A percentile compares a stretch with the other conserved stretches of the same genome.
Evolutionary conservation across 2,888 invertebrate species (phyloP).

Genomic region (Limulus polyphemus): DNA sequence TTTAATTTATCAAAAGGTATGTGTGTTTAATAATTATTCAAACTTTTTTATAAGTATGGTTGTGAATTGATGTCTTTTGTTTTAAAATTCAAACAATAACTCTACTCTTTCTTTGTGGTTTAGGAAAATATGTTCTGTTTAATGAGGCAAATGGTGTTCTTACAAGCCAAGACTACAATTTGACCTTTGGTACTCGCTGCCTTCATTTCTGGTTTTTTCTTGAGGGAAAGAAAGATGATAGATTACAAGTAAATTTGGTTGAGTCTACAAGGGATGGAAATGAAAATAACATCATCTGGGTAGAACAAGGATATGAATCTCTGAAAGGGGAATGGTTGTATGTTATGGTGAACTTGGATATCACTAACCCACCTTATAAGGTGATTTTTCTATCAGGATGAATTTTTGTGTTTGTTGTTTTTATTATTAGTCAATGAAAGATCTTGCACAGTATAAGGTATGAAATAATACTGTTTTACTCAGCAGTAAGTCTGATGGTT

Average conservation of each 20-base stretch:
- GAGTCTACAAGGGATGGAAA: no score
- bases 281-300: background rate
- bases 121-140: constrained; percentile 14
- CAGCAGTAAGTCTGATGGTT: background rate
- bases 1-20: no score
- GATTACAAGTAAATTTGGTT: background rate
- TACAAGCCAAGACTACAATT: constrained; percentile 11
- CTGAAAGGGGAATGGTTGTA: background rate
- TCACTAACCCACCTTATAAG: background rate
- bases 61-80: no score
- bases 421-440: no score
- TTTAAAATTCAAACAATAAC: no score
- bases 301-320: background rate
- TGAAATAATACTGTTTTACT: background rate
- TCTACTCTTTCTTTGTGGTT: background rate
- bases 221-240: constrained; percentile 6
- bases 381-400: background rate
- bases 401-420: no score
- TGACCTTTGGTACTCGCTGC: constrained; percentile 8
- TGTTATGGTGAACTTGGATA: background rate
- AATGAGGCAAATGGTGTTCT: constrained; percentile 7
- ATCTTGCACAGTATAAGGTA: no score
- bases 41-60: no score
- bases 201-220: constrained; percentile 22
- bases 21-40: no score